These are phyloP conservation scores for Rhagophthalmus giganteus DNA, from an alignment of 2,888 invertebrate species.

Conservation along the genomic window DNA sequence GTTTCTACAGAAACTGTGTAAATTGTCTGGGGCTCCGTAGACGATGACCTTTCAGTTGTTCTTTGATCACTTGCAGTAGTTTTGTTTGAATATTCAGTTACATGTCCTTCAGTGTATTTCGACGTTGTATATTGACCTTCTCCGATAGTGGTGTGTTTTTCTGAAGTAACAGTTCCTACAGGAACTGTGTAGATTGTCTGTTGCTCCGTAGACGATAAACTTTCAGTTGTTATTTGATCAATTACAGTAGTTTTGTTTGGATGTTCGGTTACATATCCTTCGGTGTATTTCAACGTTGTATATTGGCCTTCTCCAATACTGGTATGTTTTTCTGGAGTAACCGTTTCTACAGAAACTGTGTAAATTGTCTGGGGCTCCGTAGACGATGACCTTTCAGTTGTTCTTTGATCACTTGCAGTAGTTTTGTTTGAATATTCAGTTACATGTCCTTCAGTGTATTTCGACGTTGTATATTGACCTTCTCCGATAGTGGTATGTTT, in stretches of 20 bases:
- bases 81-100: too few species aligned
- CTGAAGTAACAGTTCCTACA: too few species aligned
- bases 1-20: slow-evolving; percentile 1
- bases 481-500: background rate
- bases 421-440: background rate
- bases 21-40: background rate
- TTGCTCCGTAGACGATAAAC: too few species aligned
- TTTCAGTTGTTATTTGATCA: too few species aligned
- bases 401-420: background rate
- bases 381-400: too few species aligned
- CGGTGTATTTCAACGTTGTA: too few species aligned
- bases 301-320: background rate
- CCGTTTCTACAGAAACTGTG: slow-evolving; percentile 1
- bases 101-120: slow-evolving; percentile 2
- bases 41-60: too few species aligned
- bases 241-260: too few species aligned
- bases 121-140: slow-evolving; percentile 2
- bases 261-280: too few species aligned
- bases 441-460: background rate
- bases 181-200: too few species aligned
- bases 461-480: background rate
- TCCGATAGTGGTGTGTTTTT: too few species aligned
- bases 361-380: background rate
- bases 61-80: too few species aligned
- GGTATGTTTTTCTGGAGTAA: background rate